Conservation (phyloP, 92 coral and sea anemone genomes). For the Zoanthus gigantus region DNA sequence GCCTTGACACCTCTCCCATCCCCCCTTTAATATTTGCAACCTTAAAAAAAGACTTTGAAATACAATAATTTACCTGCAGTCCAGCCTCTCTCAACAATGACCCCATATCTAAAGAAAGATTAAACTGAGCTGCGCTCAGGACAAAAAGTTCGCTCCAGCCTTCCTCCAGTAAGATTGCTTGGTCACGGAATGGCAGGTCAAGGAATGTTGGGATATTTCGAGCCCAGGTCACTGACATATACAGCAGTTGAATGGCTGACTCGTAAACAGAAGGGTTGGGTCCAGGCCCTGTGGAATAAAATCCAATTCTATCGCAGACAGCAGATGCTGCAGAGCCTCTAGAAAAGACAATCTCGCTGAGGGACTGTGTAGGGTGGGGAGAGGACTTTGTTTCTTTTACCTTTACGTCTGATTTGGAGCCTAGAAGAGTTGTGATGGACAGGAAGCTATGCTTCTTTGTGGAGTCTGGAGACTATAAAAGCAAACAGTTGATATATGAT, state of each 20-base stretch:
- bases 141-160: slow-evolving; percentile 99
- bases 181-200: slow-evolving; percentile 99
- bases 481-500: background rate
- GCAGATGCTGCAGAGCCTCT: slow-evolving; percentile 31
- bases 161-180: slow-evolving; percentile 97
- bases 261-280: slow-evolving; percentile 78
- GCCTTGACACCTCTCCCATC: no score
- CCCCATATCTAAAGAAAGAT: slow-evolving; percentile 92
- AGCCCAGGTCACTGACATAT: slow-evolving; percentile 99
- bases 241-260: slow-evolving; percentile 93
- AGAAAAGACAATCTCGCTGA: slow-evolving; percentile 23
- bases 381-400: slow-evolving; percentile 52
- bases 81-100: slow-evolving; percentile 89
- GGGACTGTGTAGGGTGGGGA: slow-evolving; percentile 42
- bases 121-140: slow-evolving; percentile 92
- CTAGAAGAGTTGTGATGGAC: slow-evolving; percentile 80
- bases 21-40: no score
- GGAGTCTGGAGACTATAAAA: slow-evolving; percentile 79
- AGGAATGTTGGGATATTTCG: slow-evolving; percentile 96
- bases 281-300: slow-evolving; percentile 18
- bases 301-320: slow-evolving; percentile 1
- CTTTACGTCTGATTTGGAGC: slow-evolving; percentile 59
- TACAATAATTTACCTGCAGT: slow-evolving; percentile 48
- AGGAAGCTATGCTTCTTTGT: slow-evolving; percentile 85
- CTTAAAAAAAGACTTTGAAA: no score